Evolutionary conservation across 2,888 invertebrate species (phyloP), one percentile per base, ranked within the genome.

Genomic region (Hartigia nigra): DNA sequence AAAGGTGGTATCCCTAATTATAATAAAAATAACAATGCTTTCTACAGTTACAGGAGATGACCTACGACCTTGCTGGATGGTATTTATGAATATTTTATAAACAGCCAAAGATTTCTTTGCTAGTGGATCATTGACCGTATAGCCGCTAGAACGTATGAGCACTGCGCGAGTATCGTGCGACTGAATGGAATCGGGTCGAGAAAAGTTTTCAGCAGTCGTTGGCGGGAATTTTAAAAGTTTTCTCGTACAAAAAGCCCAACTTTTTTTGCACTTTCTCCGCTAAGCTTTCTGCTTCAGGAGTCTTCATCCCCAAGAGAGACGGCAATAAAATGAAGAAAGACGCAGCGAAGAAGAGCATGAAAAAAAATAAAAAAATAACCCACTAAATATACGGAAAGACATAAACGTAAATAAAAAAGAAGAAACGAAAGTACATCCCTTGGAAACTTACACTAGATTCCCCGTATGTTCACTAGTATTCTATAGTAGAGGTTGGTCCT

Each of bases 201-300:
- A 9, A 55, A 55, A 55, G 9, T 55, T 23, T 55, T 55, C 23
- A 23, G 23, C 23, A 1, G 9, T 9, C 23, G 2, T 23, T 23
- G 23, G 55, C 55, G 55, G 23, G 55, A 72, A 72, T 32, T 72
- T 72, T 72, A 34, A 72, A 72, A 72, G 72, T 72, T 72, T 72
- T 72, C 72, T 3, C 87, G 88, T 86, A 87, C 82, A 88, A 88
- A 88, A 89, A 89, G 83, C 81, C 82, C 81, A 82, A 84, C 83
- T 89, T 89, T 89, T 88, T 85, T 79, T 86, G 85, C 84, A 85
- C 84, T 84, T 86, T 84, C 85, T 83, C 69, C 36, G 74, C 12
- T 0, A 23, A 9, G 55, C 9, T 55, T 55, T 23, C 55, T 9
- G 14, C 23, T 9, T 5, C 23, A 23, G 9, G 55, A 55, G 23